A percentile compares a stretch with the other conserved stretches of the same genome.
These are phyloP conservation scores for Grantiella picta DNA, from an alignment of 2,113 vertebrate species.

Conservation along the genomic window DNA sequence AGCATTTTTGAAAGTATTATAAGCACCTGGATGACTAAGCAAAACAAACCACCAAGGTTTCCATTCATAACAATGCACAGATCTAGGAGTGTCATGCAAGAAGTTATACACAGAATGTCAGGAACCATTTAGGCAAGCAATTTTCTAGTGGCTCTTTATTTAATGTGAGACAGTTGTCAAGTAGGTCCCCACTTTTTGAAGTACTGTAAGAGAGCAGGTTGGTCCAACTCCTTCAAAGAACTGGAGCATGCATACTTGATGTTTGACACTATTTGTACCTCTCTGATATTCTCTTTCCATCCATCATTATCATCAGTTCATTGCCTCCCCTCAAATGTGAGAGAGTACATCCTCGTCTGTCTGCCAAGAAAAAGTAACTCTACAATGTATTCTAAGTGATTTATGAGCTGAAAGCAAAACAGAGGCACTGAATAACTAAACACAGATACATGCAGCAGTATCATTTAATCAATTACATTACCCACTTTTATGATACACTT, in stretches of 20 bases:
- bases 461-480: slow-evolving; percentile 56
- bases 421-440: slow-evolving; percentile 29
- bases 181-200: not conserved
- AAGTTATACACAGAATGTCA: not conserved
- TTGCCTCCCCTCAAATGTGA: not conserved
- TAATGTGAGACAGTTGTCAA: not conserved
- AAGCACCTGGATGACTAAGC: not conserved
- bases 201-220: not conserved
- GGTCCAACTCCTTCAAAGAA: not conserved
- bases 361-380: slow-evolving; percentile 37
- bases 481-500: slow-evolving; percentile 28
- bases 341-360: not conserved
- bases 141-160: not conserved
- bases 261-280: not conserved
- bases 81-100: not conserved
- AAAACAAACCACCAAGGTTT: not conserved
- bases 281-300: not conserved
- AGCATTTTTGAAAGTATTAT: not conserved
- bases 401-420: slow-evolving; percentile 48
- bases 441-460: not conserved
- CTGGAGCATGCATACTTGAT: not conserved
- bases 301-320: not conserved
- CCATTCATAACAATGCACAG: not conserved
- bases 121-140: not conserved
- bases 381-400: not conserved